Evolutionary conservation across 2,797 vertebrate genomes (phyloP).

Genomic region (Anableps anableps): DNA sequence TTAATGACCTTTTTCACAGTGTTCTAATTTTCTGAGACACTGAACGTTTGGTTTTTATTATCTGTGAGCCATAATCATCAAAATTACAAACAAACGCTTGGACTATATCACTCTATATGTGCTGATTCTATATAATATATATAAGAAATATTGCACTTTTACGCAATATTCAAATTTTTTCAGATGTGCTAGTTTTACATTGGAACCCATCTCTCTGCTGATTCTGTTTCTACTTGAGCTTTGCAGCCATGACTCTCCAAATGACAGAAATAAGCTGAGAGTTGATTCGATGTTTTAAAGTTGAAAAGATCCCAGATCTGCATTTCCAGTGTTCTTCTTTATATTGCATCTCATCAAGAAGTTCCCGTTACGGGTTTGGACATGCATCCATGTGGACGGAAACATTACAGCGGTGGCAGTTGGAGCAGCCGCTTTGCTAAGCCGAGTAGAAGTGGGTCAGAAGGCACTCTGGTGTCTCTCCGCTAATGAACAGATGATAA

Average conservation of each 20-base stretch:
- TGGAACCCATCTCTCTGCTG: background rate
- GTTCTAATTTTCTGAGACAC: background rate
- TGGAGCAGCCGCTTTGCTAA: conserved; percentile 27
- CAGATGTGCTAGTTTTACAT: background rate
- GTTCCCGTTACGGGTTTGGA: background rate
- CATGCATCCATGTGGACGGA: background rate
- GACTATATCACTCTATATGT: background rate
- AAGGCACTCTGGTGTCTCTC: conserved; percentile 25
- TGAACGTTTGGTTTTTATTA: background rate
- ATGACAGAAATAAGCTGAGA: background rate
- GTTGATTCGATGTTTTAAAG: background rate
- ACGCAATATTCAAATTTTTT: background rate
- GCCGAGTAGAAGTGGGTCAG: conserved; percentile 41
- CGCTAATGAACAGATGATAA: conserved; percentile 44
- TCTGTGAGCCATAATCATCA: background rate
- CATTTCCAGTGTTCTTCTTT: background rate
- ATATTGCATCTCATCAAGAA: conserved; percentile 2
- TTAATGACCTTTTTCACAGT: background rate
- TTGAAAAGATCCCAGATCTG: background rate
- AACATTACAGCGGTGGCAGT: background rate
- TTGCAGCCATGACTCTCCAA: background rate
- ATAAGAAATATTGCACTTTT: background rate
- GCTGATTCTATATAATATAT: too few species aligned
- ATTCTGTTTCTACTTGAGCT: conserved; percentile 1
- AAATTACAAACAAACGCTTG: background rate